phyloP scores from a whole-genome alignment of 2,113 vertebrate genomes.

The Melozone crissalis region DNA sequence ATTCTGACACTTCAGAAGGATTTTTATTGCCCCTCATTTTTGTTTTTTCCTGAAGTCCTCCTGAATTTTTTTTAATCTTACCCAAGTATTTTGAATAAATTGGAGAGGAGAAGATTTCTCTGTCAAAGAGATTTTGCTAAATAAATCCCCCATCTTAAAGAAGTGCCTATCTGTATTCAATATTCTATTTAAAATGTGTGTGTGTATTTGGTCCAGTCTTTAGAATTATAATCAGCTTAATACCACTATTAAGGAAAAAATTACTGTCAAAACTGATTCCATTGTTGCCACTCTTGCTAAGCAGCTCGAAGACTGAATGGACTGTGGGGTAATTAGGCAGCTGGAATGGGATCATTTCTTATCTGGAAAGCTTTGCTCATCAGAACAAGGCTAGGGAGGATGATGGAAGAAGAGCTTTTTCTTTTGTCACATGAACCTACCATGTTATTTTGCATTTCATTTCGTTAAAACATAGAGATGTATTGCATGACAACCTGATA shows the following conservation, averaged over 20 bases:
- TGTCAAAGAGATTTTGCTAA: neutral
- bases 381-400: neutral
- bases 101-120: neutral
- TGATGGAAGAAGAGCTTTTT: neutral
- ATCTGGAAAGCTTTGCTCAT: neutral
- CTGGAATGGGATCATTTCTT: neutral
- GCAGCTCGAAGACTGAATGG: neutral
- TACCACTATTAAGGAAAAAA: neutral
- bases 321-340: neutral
- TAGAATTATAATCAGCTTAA: neutral
- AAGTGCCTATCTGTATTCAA: neutral
- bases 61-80: neutral
- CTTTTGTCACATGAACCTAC: neutral
- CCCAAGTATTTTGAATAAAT: neutral
- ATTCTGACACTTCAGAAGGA: neutral
- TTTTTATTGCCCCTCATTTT: neutral
- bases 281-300: neutral
- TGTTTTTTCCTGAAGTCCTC: neutral
- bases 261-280: neutral
- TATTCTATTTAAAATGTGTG: neutral
- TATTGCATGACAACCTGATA: neutral
- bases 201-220: neutral
- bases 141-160: neutral
- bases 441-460: neutral
- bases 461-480: neutral